phyloP scores from a whole-genome alignment of 2,888 invertebrate genomes.

The Andrena hattorfiana region DNA sequence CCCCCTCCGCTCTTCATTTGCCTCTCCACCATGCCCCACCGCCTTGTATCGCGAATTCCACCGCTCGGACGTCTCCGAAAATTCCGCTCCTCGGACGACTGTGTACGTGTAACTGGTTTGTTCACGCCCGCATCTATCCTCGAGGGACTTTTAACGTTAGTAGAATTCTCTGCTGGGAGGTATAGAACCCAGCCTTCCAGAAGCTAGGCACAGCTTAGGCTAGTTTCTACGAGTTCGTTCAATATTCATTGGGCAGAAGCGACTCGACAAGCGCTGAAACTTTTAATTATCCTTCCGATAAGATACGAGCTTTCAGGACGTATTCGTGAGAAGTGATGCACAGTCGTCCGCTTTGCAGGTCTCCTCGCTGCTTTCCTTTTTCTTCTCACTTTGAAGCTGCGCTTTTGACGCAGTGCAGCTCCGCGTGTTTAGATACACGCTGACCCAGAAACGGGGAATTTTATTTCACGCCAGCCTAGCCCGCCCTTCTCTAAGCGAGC shows the following conservation, averaged over 20 bases:
- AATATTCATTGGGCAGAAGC: background rate
- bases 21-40: background rate
- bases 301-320: background rate
- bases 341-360: constrained; percentile 17
- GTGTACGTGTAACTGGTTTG: too few species aligned
- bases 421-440: constrained; percentile 62
- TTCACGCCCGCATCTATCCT: too few species aligned
- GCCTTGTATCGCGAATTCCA: background rate
- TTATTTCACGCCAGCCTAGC: constrained; percentile 47
- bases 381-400: constrained; percentile 35
- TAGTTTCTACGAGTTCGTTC: background rate
- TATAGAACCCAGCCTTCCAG: background rate
- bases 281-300: constrained; percentile 34
- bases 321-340: background rate
- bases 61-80: background rate
- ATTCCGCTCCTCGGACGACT: background rate
- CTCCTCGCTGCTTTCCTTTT: constrained; percentile 20
- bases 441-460: constrained; percentile 65
- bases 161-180: background rate
- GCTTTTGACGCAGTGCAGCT: constrained; percentile 59
- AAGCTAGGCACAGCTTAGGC: background rate
- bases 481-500: constrained; percentile 45
- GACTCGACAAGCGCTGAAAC: constrained; percentile 21
- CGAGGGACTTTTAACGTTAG: background rate
- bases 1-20: constrained; percentile 25